phyloP scores from a whole-genome alignment of 2,888 invertebrate genomes.

The Drosophila prostipennis region DNA sequence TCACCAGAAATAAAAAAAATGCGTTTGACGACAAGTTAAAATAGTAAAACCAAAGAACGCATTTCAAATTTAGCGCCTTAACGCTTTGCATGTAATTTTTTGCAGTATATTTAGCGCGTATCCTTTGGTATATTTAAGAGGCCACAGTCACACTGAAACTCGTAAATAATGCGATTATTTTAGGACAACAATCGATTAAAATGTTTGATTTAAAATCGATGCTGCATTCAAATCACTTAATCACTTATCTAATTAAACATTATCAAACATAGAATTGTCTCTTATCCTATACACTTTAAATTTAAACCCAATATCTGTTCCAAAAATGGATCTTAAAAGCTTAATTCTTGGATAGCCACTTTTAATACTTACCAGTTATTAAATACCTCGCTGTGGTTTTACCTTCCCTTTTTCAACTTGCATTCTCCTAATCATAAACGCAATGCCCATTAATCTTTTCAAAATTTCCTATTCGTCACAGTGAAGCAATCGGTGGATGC shows the following conservation, averaged over 20 bases:
- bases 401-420: too few species aligned
- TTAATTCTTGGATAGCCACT: too few species aligned
- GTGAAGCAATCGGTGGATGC: neutral
- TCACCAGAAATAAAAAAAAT: too few species aligned
- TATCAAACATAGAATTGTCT: neutral
- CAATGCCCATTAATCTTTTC: neutral
- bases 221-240: neutral
- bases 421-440: too few species aligned
- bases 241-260: neutral
- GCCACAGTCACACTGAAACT: neutral
- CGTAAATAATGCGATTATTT: slow-evolving; percentile 43
- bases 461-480: neutral
- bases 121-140: neutral
- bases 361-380: too few species aligned
- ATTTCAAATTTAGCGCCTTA: neutral
- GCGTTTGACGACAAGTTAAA: too few species aligned
- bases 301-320: too few species aligned
- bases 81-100: neutral
- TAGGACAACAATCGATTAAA: neutral
- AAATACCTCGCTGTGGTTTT: too few species aligned
- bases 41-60: neutral
- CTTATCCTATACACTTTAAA: too few species aligned
- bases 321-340: too few species aligned
- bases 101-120: neutral
- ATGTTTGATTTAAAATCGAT: neutral